Evolutionary conservation across 2,888 invertebrate species (phyloP).

Genomic region (Antheraea assamensis): DNA sequence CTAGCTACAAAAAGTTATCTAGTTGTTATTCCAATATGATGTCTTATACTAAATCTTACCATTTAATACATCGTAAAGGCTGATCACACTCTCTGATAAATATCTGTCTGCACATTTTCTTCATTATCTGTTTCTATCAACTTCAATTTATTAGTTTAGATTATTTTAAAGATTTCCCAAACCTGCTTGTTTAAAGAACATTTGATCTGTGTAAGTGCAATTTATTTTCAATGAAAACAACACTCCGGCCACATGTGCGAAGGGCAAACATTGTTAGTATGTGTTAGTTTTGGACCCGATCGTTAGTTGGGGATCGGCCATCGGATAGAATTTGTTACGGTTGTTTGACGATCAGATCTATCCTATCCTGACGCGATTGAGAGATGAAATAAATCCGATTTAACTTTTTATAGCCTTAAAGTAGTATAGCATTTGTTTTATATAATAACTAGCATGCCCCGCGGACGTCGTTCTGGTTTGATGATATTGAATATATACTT

Average conservation of each 20-base stretch:
- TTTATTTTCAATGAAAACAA: slow-evolving; percentile 8
- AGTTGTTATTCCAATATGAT: too few relatives aligned
- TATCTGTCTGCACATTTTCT: not conserved
- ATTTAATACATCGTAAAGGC: too few relatives aligned
- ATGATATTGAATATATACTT: too few relatives aligned
- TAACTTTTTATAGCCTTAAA: not conserved
- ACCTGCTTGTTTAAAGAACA: not conserved
- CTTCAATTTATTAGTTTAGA: not conserved
- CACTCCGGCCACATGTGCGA: slow-evolving; percentile 15
- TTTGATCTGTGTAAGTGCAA: not conserved
- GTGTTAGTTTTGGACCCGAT: slow-evolving; percentile 18
- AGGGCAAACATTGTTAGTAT: slow-evolving; percentile 22
- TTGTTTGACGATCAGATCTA: slow-evolving; percentile 11
- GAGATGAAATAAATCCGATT: slow-evolving; percentile 2
- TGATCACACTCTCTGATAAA: not conserved
- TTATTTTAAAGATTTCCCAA: not conserved
- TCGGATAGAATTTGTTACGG: slow-evolving; percentile 6
- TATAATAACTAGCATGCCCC: too few relatives aligned
- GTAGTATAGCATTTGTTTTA: too few relatives aligned
- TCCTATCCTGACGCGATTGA: not conserved
- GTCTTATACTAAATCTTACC: too few relatives aligned
- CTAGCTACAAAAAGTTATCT: too few relatives aligned
- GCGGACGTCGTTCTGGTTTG: too few relatives aligned
- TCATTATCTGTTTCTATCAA: not conserved
- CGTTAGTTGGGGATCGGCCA: slow-evolving; percentile 15